Base-by-base conservation (phyloP, 2,113 vertebrate genomes). In the Campylomormyrus numenius region DNA sequence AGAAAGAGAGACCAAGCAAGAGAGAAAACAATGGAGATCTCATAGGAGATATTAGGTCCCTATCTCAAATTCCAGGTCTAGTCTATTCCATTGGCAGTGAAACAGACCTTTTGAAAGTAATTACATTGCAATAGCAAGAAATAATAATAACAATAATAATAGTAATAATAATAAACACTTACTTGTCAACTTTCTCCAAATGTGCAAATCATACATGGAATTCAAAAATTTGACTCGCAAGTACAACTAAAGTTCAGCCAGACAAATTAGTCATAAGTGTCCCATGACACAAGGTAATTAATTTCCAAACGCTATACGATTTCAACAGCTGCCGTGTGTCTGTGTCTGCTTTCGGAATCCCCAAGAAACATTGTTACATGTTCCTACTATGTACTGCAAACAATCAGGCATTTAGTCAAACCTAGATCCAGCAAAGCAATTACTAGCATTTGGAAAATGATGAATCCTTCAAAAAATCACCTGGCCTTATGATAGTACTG, bases 231-330 rank as follows among this genome's bases (percentile, higher is more conserved):
- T 93, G 91, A 92, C 92, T 92, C 93, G 92, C 89, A 90, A 91
- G 90, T 93, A 91, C 92, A 90, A 91, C 92, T 94, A 94, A 93
- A 94, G 90, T 92, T 94, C 90, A 87, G 88, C 89, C 83, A 56
- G 90, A 89, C 89, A 91, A 92, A 91, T 94, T 90, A 86, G 88
- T 89, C 66, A 46, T 89, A 87, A 48, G 46, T 27, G 85, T 4
- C 24, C 27, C 45, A 56, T 52, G 15, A 27, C n/a, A 35, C 85
- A 56, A 50, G 84, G 8, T 11, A n/a, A 86, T 50, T 27, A 1
- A 48, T 50, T 86, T 86, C 49, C 27, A 50, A 50, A 50, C 48
- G 11, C 84, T 5, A 27, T 49, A 49, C 42, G 3, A 85, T 80
- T 42, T 80, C 39, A 53, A 80, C 21, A 11, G 42, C n/a, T 19